phyloP scores from a whole-genome alignment of 2,888 invertebrate genomes.

The Malthinus flaveolus region DNA sequence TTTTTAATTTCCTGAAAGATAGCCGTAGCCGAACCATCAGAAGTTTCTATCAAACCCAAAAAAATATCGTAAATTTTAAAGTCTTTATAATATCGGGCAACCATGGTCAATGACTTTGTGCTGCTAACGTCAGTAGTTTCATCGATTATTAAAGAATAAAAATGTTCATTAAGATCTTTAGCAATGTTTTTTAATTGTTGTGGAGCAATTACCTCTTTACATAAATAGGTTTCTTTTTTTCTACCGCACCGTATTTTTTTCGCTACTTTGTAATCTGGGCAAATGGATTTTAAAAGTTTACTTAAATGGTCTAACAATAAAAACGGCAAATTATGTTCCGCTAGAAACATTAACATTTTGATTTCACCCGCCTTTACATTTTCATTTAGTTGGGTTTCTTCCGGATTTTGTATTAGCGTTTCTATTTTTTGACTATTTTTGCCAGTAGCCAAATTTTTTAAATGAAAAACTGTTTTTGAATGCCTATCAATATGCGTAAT shows the following conservation, averaged over 20 bases:
- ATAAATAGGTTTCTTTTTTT: not conserved
- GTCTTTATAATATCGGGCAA: not conserved
- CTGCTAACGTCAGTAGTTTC: not conserved
- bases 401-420: too few species aligned
- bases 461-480: too few species aligned
- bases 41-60: not conserved
- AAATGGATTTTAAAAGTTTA: conserved; percentile 6
- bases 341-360: not conserved
- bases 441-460: too few species aligned
- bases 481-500: too few species aligned
- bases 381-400: too few species aligned
- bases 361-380: not conserved
- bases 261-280: conserved; percentile 34
- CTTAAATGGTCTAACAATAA: not conserved
- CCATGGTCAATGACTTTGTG: not conserved
- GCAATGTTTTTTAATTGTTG: not conserved
- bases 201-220: not conserved
- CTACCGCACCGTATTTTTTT: conserved; percentile 24
- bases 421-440: too few species aligned
- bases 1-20: too few species aligned
- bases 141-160: not conserved
- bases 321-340: not conserved
- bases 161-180: not conserved
- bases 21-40: not conserved
- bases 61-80: not conserved